Evolutionary conservation across 2,797 vertebrate species (phyloP).

Genomic region (Oceanodroma leucorhoa): DNA sequence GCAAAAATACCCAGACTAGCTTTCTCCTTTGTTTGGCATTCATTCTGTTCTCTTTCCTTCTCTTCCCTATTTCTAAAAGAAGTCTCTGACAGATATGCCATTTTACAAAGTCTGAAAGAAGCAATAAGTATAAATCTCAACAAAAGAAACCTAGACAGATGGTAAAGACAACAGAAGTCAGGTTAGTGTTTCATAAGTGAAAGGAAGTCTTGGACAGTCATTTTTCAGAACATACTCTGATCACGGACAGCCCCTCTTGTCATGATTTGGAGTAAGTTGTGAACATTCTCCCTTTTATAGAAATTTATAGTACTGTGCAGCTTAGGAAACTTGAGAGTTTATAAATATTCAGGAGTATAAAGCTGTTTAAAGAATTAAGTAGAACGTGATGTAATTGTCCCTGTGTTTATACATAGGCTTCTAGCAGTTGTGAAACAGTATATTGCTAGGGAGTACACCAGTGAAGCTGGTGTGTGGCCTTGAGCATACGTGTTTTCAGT

Average conservation of each 20-base stretch:
- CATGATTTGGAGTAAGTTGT: neutral
- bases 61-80: neutral
- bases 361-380: neutral
- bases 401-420: neutral
- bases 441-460: neutral
- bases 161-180: neutral
- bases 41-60: neutral
- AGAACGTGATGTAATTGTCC: neutral
- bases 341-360: neutral
- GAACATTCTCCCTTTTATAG: neutral
- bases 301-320: neutral
- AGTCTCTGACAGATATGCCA: neutral
- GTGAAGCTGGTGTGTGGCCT: neutral
- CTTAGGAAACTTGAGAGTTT: neutral
- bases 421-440: neutral
- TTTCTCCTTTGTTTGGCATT: neutral
- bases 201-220: neutral
- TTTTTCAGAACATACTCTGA: neutral
- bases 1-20: neutral
- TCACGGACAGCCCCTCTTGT: neutral
- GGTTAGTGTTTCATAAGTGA: neutral
- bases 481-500: neutral
- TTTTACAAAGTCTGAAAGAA: neutral
- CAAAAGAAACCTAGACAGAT: neutral
- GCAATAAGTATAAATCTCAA: neutral